Conservation (phyloP, 2,797 vertebrate species). For the Sciurus vulgaris region DNA sequence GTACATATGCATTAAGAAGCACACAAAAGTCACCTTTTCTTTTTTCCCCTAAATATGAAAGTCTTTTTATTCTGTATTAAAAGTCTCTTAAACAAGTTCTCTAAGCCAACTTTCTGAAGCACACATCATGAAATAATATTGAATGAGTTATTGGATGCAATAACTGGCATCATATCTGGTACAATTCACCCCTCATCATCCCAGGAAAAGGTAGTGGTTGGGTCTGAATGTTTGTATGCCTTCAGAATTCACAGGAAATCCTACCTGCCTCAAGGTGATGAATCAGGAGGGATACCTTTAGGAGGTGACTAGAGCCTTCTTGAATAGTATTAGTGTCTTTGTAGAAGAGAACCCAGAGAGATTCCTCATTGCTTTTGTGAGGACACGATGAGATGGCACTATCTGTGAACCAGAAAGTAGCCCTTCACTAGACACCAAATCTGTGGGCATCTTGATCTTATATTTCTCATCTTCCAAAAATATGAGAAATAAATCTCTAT, state of each 20-base stretch:
- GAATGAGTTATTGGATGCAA: conserved; percentile 8
- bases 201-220: neutral
- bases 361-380: neutral
- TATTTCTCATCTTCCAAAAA: neutral
- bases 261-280: neutral
- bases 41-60: conserved; percentile 73
- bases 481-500: neutral
- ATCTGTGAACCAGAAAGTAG: neutral
- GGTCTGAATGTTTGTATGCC: neutral
- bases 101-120: conserved; percentile 73
- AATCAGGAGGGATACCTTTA: too few species aligned
- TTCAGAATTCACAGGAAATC: neutral
- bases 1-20: conserved; percentile 78
- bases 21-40: conserved; percentile 77
- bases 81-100: conserved; percentile 69
- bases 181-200: neutral
- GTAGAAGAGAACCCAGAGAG: neutral
- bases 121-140: conserved; percentile 22
- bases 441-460: neutral
- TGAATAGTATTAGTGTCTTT: neutral
- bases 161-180: neutral
- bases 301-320: neutral
- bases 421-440: neutral
- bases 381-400: neutral
- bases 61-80: conserved; percentile 73